Evolutionary conservation across 2,888 invertebrate species (phyloP).

Genomic region (Gortyna flavago): DNA sequence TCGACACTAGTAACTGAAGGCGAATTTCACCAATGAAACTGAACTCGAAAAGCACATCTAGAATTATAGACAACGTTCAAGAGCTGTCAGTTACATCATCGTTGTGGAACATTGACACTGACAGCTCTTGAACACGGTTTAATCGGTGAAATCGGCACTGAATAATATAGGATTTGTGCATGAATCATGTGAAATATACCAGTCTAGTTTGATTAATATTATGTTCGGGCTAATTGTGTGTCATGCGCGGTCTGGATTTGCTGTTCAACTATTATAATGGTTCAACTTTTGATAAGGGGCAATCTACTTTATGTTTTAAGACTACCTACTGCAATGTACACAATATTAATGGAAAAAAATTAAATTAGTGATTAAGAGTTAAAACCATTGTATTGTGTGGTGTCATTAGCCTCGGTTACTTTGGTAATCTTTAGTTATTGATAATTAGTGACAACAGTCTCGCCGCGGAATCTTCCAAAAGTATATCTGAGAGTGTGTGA

Average conservation of each 20-base stretch:
- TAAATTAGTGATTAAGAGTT: neutral
- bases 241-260: neutral
- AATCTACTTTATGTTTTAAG: conserved; percentile 2
- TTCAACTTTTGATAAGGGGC: neutral
- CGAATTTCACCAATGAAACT: too few relatives aligned
- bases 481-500: too few relatives aligned
- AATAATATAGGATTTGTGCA: neutral
- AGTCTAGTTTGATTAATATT: neutral
- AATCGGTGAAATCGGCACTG: too few relatives aligned
- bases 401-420: neutral
- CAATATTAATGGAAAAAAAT: neutral
- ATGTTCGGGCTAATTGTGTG: neutral
- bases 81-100: too few relatives aligned
- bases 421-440: neutral
- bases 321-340: neutral
- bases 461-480: neutral
- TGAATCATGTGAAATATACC: neutral
- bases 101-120: too few relatives aligned
- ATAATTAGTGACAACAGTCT: neutral
- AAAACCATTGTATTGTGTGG: too few relatives aligned
- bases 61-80: too few relatives aligned
- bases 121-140: too few relatives aligned
- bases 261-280: neutral
- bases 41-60: too few relatives aligned
- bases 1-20: neutral